These are phyloP conservation scores for Eonycteris spelaea DNA, from an alignment of 2,113 vertebrate species.

Conservation along the genomic window DNA sequence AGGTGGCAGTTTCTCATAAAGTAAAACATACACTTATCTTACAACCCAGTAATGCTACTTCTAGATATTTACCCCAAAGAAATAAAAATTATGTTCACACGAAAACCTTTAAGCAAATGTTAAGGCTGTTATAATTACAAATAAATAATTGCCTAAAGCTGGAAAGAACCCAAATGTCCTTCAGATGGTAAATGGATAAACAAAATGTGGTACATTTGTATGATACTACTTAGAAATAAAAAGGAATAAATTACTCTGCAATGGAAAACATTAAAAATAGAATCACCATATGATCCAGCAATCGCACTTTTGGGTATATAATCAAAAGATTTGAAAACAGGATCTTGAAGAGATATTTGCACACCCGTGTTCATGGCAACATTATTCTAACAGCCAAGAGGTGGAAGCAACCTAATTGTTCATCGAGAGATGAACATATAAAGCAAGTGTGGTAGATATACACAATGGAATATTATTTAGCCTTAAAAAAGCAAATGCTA, in stretches of 20 bases:
- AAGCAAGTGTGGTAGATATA: background rate
- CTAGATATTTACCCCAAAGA: background rate
- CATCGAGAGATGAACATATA: background rate
- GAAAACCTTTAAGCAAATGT: background rate
- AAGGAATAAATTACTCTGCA: background rate
- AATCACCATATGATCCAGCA: background rate
- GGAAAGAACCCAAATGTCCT: background rate
- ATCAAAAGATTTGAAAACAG: background rate
- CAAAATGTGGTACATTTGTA: background rate
- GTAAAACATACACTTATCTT: background rate
- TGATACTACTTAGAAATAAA: background rate
- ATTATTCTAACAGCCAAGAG: background rate
- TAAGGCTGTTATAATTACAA: background rate
- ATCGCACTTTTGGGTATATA: background rate
- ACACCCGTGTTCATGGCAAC: background rate
- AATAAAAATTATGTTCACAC: slow-evolving; percentile 12
- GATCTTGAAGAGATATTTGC: background rate
- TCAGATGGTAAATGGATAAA: background rate
- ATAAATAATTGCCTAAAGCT: background rate
- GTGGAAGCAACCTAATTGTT: background rate
- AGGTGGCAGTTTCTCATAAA: background rate
- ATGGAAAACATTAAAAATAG: background rate
- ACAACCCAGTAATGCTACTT: background rate
- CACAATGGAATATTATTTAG: background rate
- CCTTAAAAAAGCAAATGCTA: background rate